phyloP scores from a whole-genome alignment of 2,113 vertebrate species.

The Meriones unguiculatus region DNA sequence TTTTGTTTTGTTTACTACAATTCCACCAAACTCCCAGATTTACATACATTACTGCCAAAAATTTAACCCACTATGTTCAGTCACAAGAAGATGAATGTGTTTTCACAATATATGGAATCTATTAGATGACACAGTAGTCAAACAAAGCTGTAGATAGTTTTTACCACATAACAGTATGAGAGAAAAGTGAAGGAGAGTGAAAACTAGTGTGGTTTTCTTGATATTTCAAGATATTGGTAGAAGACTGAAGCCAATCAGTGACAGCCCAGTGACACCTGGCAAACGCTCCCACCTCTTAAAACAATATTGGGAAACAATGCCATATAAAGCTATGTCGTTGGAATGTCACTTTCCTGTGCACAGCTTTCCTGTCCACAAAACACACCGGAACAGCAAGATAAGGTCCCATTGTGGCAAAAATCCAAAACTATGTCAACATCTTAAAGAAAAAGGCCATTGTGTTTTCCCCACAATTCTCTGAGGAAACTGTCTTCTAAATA shows the following conservation, averaged over 20 bases:
- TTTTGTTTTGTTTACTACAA: neutral
- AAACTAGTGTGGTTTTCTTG: neutral
- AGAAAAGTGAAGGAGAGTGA: neutral
- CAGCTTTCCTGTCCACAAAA: neutral
- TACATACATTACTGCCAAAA: neutral
- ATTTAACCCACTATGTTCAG: conserved; percentile 38
- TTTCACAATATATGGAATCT: neutral
- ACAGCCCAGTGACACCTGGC: neutral
- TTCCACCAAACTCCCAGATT: neutral
- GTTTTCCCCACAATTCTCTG: neutral
- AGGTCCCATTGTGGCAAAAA: neutral
- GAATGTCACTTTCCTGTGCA: neutral
- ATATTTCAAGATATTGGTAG: neutral
- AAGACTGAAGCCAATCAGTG: neutral
- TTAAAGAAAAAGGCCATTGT: neutral
- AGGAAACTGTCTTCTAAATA: neutral
- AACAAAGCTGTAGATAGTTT: neutral
- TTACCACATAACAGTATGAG: conserved; percentile 6
- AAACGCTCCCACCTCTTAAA: neutral
- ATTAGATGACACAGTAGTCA: neutral
- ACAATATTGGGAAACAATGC: neutral
- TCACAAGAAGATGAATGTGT: neutral
- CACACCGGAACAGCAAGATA: conserved; percentile 49
- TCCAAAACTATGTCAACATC: neutral
- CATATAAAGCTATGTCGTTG: neutral